Evolutionary conservation across 2,888 invertebrate species (phyloP), one percentile per base, ranked within the genome.

Genomic region (Drosophila tanythrix): DNA sequence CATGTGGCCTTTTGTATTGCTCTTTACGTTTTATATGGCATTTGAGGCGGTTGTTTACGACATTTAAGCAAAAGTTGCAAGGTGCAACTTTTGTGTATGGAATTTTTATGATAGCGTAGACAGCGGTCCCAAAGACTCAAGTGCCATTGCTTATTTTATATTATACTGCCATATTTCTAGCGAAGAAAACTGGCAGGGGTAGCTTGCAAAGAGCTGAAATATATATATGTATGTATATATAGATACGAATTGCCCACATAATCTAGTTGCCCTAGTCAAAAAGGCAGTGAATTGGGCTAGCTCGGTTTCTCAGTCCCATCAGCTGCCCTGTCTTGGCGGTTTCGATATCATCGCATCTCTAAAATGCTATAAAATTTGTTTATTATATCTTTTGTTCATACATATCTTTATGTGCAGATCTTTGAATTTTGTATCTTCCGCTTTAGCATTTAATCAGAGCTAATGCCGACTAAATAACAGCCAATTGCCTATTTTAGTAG

Each of bases 41-140:
- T 51, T 59, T 74, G 67, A 33, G 64, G 55, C 50, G 61, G 77
- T 88, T 84, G 87, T 88, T 88, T 88, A 88, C 77, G 87, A 73
- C 87, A 84, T 78, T 83, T 84, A 57, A 70, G 82, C 84, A 88
- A 88, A 88, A 87, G 89, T 88, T 88, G 87, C 87, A 88, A 88
- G 87, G 89, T 88, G 87, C 89, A 88, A 84, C 82, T 83, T 89
- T 88, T 81, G 70, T 77, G 53, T 85, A 74, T 85, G 88, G 88
- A 83, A 86, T 88, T 86, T 85, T 85, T 86, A 86, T 82, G 86
- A 65, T 63, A 57, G 65, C 72, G 70, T 65, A 81, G 73, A 65
- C 70, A 71, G 69, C 57, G 65, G 64, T 64, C 62, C 64, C 15
- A 48, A 60, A 56, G 61, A 70, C 21, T 46, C 50, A 60, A 51